Evolutionary conservation across 2,113 vertebrate genomes (phyloP), one percentile per base, ranked within the genome.

Genomic region (Salminus brasiliensis): DNA sequence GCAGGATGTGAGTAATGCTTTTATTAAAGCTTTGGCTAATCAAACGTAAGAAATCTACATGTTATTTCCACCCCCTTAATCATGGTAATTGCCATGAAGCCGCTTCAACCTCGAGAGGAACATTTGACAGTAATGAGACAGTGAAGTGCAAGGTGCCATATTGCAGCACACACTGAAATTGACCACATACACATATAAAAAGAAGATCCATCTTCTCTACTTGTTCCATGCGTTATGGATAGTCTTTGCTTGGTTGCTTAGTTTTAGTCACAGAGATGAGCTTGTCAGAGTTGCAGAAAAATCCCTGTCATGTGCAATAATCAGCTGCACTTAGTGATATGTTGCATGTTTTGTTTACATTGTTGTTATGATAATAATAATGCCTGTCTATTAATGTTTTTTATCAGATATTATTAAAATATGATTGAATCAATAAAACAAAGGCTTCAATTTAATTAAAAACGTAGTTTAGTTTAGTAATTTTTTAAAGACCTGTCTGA

Each of bases 31-130:
- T 85, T 86, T 71, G 82, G 74, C 86, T 91, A 87, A 91, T 91
- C 88, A 88, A 76, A 84, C 68, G 83, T 88, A 88, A 91, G 90
- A 85, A 88, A 80, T 78, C 81, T 85, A 76, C 81, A 83, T 81
- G 85, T 90, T 81, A 86, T 87, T 87, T 85, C 84, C 70, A 78
- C 74, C 74, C 82, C 73, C 87, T 87, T 91, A 89, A 92, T 93
- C 83, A 67, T 70, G 74, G 52, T 87, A 89, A 92, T 91, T 80
- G 85, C 69, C 59, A 36, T 79, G 45, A 71, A 89, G 85, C 86
- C 87, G 87, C 86, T 69, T 66, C 47, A 69, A 66, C 52, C 80
- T 81, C 11, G 45, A 85, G 85, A 86, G 86, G 80, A 77, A 81
- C 83, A 81, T 86, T 85, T 74, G 72, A 76, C 77, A 72, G 85